Base-by-base conservation (phyloP, 2,113 vertebrate genomes). In the Aleadryas rufinucha region DNA sequence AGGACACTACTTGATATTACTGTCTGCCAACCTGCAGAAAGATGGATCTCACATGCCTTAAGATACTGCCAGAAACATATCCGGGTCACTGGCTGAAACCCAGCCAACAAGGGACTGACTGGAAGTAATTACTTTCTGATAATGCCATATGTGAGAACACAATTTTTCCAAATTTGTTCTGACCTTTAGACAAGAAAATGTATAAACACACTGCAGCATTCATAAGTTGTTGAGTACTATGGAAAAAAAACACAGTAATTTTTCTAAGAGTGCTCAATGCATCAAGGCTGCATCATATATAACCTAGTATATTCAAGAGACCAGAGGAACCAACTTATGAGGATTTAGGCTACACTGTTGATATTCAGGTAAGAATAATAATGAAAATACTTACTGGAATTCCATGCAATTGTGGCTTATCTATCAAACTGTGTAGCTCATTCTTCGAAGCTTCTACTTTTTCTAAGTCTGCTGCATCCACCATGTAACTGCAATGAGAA, bases 391-490 rank as follows among this genome's bases (percentile, higher is more conserved):
- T 96, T 96, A 98, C 97, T 63, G 97, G 97, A 92, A 98, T 98
- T 74, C 97, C 97, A 96, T 98, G 97, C 71, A 98, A 80, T 69
- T 98, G 97, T 71, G 97, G 97, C 33, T 98, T 98, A 89, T 98
- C 97, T 96, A 98, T 97, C 91, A 98, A 96, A 90, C 96, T 98
- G 90, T 98, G 97, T 24, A 98, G 96, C 80, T 98, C 97, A 63
- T 98, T 98, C 95, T 97, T 98, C 88, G 97, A 98, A 76, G 97
- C 97, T 97, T 98, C 97, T 85, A 98, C 97, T 97, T 98, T 98
- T 94, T 98, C 97, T 71, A 97, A 57, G 90, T 98, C 97, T 94
- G 97, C 97, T 86, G 97, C 97, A 97, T 98, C 97, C 87, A 98
- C 97, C 97, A 98, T 98, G 89, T 98, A 98, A 87, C 97, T 98